Percentiles rank a stretch among this genome's conserved stretches.
These are phyloP conservation scores for Peromyscus attwateri DNA, from an alignment of 2,797 vertebrate species.

Conservation along the genomic window DNA sequence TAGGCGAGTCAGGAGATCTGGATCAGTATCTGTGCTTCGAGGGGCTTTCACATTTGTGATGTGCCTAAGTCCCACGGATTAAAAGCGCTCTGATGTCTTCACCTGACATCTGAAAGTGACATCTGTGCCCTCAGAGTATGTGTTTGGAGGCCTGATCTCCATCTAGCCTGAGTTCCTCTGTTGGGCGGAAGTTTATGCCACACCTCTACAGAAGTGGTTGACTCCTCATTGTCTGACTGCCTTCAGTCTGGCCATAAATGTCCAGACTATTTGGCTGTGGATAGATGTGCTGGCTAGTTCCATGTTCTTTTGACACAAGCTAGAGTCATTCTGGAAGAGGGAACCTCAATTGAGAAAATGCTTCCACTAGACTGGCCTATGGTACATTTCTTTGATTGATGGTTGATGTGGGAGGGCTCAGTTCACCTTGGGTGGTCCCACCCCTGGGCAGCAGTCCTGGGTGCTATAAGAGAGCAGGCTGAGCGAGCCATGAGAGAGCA, in stretches of 20 bases:
- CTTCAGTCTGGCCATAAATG: not conserved
- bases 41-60: not conserved
- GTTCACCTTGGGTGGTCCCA: not conserved
- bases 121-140: not conserved
- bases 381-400: not conserved
- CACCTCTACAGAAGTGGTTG: not conserved
- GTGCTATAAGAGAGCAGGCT: not conserved
- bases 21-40: not conserved
- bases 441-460: not conserved
- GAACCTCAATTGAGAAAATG: not conserved
- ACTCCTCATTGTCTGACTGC: not conserved
- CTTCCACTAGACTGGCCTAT: not conserved
- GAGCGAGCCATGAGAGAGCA: not conserved
- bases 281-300: not conserved
- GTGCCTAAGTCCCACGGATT: not conserved
- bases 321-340: not conserved
- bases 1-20: not conserved
- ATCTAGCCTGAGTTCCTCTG: not conserved
- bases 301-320: not conserved
- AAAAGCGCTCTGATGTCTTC: not conserved
- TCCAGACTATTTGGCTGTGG: not conserved
- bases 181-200: not conserved
- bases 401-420: not conserved
- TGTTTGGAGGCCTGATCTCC: not conserved
- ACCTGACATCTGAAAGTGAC: not conserved